phyloP scores from a whole-genome alignment of 2,888 invertebrate species.

The Cosmopolites sordidus region DNA sequence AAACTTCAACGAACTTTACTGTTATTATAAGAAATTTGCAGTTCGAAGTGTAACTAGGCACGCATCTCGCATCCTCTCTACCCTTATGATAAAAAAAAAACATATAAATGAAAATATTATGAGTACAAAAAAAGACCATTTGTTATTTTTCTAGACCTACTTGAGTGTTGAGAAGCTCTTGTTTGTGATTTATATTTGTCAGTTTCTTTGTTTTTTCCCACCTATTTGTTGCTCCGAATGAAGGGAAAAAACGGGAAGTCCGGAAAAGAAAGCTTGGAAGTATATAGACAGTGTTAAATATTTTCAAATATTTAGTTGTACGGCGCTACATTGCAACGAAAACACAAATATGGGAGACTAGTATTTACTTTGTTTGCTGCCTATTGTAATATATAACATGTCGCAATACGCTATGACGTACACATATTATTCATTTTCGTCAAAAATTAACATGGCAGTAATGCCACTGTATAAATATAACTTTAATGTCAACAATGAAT shows the following conservation, averaged over 20 bases:
- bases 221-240: not conserved
- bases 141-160: slow-evolving; percentile 2
- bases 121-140: not conserved
- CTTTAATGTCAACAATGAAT: not conserved
- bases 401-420: slow-evolving; percentile 20
- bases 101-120: slow-evolving; percentile 1
- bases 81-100: not conserved
- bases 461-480: slow-evolving; percentile 6
- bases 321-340: slow-evolving; percentile 15
- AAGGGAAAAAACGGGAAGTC: not conserved
- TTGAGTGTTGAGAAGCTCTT: not conserved
- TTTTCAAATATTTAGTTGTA: too few relatives aligned
- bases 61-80: not conserved
- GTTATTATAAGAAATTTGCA: slow-evolving; percentile 20
- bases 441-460: slow-evolving; percentile 17
- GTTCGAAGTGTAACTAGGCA: not conserved
- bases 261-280: not conserved
- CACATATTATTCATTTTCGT: slow-evolving; percentile 21
- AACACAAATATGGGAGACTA: slow-evolving; percentile 21
- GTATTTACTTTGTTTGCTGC: slow-evolving; percentile 24
- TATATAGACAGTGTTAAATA: too few relatives aligned
- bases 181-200: not conserved
- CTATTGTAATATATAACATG: slow-evolving; percentile 24
- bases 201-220: not conserved
- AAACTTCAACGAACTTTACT: slow-evolving; percentile 21